Base-by-base conservation (phyloP, 1,140 invertebrate genomes). In the Sitodiplosis mosellana region DNA sequence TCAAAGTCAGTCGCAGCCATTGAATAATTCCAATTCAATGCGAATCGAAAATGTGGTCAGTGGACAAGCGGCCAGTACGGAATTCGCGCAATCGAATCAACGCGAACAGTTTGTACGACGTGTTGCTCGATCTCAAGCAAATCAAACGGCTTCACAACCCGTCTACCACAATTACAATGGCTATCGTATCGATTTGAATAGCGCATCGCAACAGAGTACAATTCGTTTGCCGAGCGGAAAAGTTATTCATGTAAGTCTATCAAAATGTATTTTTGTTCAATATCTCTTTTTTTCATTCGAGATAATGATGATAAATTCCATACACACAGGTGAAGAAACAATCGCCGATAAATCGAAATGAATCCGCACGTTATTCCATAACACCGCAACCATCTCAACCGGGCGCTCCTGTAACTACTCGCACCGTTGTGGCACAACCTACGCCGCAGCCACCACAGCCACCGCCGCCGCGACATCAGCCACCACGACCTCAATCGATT, bases 161-260 rank as follows among this genome's bases (percentile, higher is more conserved):
- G 61, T 62, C 17, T 64, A 61, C 34, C 61, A 64, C 51, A 64
- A 58, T 1, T 61, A 64, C 7, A 63, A 61, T 34, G 62, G 62
- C 0, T 64, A 53, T 48, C 59, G 60, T 0, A 61, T 64, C 33
- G 62, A 64, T 50, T 50, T 64, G n/a, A 64, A 64, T 49, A 59
- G 56, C 8, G 62, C 62, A 1, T 59, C 62, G 0, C 59, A 61
- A 18, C 62, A 64, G 46, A 61, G 63, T 33, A 63, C 60, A 1
- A 61, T 59, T 42, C 55, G 62, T 3, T 50, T 64, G 22, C 62
- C 62, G 6, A 64, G 64, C 21, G 62, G 62, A 7, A 58, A 62
- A 10, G 47, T 64, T 1, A 64, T 64, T 45, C 62, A 64, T 48
- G 62, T 64, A n/a, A n/a, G n/a, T n/a, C n/a, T n/a, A n/a, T n/a